Conservation (phyloP, 64 coral and sea anemone genomes). For the Montipora capricornis region DNA sequence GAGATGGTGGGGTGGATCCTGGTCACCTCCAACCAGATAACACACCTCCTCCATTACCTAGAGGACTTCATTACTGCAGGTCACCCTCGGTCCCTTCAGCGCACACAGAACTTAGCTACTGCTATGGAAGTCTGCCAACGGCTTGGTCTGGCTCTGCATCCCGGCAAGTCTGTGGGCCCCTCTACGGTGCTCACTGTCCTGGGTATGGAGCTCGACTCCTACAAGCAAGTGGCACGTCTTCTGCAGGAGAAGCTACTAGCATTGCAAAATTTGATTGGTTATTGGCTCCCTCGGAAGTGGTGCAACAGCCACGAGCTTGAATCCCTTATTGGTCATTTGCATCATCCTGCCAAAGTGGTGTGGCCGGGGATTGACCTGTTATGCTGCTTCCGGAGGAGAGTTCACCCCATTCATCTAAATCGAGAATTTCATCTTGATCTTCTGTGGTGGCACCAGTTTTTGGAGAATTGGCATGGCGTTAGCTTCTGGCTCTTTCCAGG, state of each 20-base stretch:
- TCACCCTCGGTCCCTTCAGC: not conserved
- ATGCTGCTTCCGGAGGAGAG: not conserved
- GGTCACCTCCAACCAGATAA: not conserved
- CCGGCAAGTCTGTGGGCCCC: slow-evolving; percentile 52
- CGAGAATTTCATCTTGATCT: slow-evolving; percentile 9
- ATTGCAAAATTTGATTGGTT: not conserved
- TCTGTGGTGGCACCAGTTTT: slow-evolving; percentile 31
- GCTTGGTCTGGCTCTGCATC: slow-evolving; percentile 17
- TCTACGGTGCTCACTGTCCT: slow-evolving; percentile 32
- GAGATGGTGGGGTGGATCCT: slow-evolving; percentile 37
- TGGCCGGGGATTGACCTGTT: slow-evolving; percentile 42
- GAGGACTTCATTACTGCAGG: slow-evolving; percentile 59
- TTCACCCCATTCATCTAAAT: slow-evolving; percentile 7
- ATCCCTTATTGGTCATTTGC: slow-evolving; percentile 40
- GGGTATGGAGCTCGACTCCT: slow-evolving; percentile 41
- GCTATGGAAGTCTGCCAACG: not conserved
- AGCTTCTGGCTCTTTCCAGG: slow-evolving; percentile 55
- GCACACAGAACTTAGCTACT: not conserved
- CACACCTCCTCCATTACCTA: slow-evolving; percentile 10
- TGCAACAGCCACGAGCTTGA: slow-evolving; percentile 40
- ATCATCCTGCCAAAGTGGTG: slow-evolving; percentile 31
- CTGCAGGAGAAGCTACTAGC: slow-evolving; percentile 25
- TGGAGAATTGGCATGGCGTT: not conserved
- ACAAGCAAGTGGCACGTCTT: not conserved
- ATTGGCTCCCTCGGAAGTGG: not conserved